Percentiles rank a stretch among this genome's conserved stretches.
phyloP scores from a whole-genome alignment of 1,140 invertebrate species.

The Diorhabda sublineata region DNA sequence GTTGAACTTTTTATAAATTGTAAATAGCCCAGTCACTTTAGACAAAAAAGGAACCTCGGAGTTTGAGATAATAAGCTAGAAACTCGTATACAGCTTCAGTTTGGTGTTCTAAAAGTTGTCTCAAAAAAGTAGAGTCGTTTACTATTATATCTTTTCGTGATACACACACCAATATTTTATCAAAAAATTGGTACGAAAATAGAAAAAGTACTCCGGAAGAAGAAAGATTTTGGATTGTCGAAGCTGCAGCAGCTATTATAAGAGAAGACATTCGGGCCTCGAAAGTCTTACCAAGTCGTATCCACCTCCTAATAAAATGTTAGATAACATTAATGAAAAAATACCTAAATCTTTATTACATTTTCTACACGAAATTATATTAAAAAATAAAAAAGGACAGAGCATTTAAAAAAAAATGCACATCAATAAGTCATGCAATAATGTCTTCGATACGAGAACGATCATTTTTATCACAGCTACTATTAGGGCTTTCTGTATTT shows the following conservation, averaged over 20 bases:
- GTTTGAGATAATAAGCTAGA: too few relatives aligned
- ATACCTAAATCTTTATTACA: conserved; percentile 40
- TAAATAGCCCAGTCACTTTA: too few relatives aligned
- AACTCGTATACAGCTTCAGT: too few relatives aligned
- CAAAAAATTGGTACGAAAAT: neutral
- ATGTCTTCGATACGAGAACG: conserved; percentile 40
- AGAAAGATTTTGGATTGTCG: conserved; percentile 37
- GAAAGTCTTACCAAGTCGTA: conserved; percentile 39
- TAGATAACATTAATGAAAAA: conserved; percentile 38
- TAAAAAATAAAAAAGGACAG: conserved; percentile 40
- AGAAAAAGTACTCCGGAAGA: conserved; percentile 31
- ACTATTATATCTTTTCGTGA: too few relatives aligned
- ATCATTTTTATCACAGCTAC: conserved; percentile 43
- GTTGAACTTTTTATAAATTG: too few relatives aligned
- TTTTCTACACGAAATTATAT: conserved; percentile 26
- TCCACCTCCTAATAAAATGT: conserved; percentile 34
- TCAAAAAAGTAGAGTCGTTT: too few relatives aligned
- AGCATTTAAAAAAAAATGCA: conserved; percentile 39
- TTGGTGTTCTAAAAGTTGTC: too few relatives aligned
- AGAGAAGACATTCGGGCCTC: conserved; percentile 42
- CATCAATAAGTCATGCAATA: conserved; percentile 41
- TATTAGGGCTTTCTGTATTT: conserved; percentile 37
- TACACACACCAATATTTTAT: too few relatives aligned
- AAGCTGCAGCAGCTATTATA: conserved; percentile 45
- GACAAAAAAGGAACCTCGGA: too few relatives aligned